A percentile compares a stretch with the other conserved stretches of the same genome.
Conservation (phyloP, 2,113 vertebrate species). For the Anhinga anhinga region DNA sequence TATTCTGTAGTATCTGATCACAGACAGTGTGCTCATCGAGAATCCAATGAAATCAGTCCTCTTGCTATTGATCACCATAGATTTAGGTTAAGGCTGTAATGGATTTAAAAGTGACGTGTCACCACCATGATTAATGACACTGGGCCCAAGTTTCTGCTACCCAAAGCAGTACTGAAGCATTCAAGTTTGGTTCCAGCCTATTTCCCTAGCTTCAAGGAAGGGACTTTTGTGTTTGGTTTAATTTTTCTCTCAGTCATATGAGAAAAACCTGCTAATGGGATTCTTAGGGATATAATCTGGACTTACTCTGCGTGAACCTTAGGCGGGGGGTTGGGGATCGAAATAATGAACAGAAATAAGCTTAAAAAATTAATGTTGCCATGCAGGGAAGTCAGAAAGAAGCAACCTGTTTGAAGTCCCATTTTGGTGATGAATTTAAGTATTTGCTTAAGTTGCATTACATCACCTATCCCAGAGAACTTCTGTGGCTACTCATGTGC, state of each 20-base stretch:
- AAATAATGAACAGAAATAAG: not conserved
- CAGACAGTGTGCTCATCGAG: not conserved
- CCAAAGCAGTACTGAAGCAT: not conserved
- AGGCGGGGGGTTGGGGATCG: accelerated
- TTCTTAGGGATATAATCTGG: not conserved
- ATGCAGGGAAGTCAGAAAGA: not conserved
- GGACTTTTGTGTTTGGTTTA: not conserved
- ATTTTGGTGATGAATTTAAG: constrained; percentile 6
- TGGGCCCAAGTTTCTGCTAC: not conserved
- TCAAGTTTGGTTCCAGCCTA: not conserved
- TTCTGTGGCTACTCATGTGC: constrained; percentile 12
- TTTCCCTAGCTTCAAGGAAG: not conserved
- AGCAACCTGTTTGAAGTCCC: not conserved
- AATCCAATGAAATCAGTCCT: not conserved
- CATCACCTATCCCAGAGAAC: not conserved
- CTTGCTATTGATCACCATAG: not conserved
- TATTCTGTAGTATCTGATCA: not conserved
- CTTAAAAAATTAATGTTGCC: not conserved
- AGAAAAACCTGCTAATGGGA: not conserved
- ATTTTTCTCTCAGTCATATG: not conserved
- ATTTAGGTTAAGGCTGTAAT: not conserved
- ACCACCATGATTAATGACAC: not conserved
- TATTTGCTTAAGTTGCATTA: not conserved
- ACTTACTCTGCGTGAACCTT: not conserved
- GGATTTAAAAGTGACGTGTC: not conserved